Evolutionary conservation across 2,888 invertebrate species (phyloP).

Genomic region (Apotomis betuletana): DNA sequence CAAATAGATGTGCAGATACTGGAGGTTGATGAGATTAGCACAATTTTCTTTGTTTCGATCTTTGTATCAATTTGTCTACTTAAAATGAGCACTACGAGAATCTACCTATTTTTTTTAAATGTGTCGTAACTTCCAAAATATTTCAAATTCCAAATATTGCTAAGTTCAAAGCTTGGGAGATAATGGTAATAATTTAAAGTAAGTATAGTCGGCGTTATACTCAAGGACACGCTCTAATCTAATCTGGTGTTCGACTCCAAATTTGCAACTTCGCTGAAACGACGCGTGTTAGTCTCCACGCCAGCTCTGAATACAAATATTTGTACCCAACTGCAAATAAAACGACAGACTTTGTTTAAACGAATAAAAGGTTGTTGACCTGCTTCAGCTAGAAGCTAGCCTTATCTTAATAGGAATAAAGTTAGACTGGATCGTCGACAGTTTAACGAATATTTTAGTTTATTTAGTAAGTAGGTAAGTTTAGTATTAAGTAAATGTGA

Average conservation of each 20-base stretch:
- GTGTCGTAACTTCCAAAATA: too few species aligned
- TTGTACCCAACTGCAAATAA: slow-evolving; percentile 12
- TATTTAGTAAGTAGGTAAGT: background rate
- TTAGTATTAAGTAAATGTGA: too few species aligned
- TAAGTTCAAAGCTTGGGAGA: background rate
- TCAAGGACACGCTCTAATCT: slow-evolving; percentile 14
- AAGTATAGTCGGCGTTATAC: slow-evolving; percentile 4
- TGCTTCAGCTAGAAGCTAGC: background rate
- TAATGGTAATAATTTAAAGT: background rate
- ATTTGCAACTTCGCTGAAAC: slow-evolving; percentile 19
- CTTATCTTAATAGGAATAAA: background rate
- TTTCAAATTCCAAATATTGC: background rate
- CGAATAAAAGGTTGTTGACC: slow-evolving; percentile 23
- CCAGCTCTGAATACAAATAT: slow-evolving; percentile 22
- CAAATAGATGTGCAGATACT: too few species aligned
- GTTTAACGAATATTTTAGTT: background rate
- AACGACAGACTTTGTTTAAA: slow-evolving; percentile 26
- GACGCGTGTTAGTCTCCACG: slow-evolving; percentile 2
- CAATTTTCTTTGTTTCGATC: too few species aligned
- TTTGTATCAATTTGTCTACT: too few species aligned
- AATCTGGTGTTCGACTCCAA: slow-evolving; percentile 18
- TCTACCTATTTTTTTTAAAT: too few species aligned
- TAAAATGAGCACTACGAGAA: too few species aligned
- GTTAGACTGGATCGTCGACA: background rate
- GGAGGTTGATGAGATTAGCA: too few species aligned